Base-by-base conservation (phyloP, 2,797 vertebrate genomes). In the Crenichthys baileyi region DNA sequence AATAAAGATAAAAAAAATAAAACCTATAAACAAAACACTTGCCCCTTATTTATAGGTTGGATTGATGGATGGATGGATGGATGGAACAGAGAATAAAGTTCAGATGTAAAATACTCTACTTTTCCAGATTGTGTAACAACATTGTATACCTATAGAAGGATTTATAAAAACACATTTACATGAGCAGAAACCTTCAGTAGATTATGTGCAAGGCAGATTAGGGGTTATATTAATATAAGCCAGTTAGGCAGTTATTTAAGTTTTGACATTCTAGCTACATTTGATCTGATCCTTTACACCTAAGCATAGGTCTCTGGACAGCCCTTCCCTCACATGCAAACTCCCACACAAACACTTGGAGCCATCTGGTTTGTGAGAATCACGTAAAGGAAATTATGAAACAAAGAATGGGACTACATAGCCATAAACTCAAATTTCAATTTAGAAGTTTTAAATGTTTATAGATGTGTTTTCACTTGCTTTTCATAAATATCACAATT, bases 291-390 rank as follows among this genome's bases (percentile, higher is more conserved):
- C 79, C 82, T 79, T 81, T 73, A 81, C 73, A 87, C 55, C 65
- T 80, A 79, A 79, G 61, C 46, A 80, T 81, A 81, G 73, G 67
- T 81, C 78, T 89, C 75, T 89, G 85, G 79, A 83, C 73, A 29
- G n/a, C 77, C 77, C 39, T 53, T 48, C 63, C 20, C 48, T 7
- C 11, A 56, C 67, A 29, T 70, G 68, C 50, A 63, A 44, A 76
- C 67, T n/a, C 60, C 75, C 76, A 78, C 78, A 75, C 13, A 46
- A 60, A 76, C 74, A 84, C 70, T 61, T 51, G 16, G 50, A n/a
- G 83, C 86, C 85, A 90, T 90, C 86, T 93, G 90, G 87, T 81
- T 73, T 75, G 76, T 75, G 77, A 83, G 56, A 75, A 72, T 60
- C 71, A 78, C 55, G 67, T 77, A 74, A 26, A 36, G 44, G 75